phyloP scores from a whole-genome alignment of 2,113 vertebrate genomes.

The Amia ocellicauda region DNA sequence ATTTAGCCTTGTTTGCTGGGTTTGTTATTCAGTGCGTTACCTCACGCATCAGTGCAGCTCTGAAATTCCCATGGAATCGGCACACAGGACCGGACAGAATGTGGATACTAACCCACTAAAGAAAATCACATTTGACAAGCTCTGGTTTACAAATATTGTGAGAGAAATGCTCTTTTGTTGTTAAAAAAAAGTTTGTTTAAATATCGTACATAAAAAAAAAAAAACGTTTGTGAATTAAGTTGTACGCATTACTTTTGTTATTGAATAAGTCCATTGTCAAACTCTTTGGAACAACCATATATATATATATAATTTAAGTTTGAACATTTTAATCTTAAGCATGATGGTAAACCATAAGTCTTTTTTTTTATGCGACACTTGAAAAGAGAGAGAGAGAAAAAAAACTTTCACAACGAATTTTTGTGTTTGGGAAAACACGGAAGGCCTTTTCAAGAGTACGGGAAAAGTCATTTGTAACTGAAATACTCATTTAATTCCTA shows the following conservation, averaged over 20 bases:
- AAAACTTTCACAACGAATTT: conserved; percentile 38
- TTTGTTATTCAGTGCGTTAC: conserved; percentile 4
- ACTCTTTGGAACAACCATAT: no score
- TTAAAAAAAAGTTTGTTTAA: neutral
- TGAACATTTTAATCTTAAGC: no score
- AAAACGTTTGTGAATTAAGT: neutral
- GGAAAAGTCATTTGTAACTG: conserved; percentile 62
- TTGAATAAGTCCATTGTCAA: no score
- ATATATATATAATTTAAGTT: no score
- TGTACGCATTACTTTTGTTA: neutral
- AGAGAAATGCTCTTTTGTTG: neutral
- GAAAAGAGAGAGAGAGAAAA: no score
- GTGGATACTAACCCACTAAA: neutral
- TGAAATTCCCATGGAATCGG: conserved; percentile 9
- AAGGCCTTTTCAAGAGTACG: conserved; percentile 38
- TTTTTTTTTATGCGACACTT: no score
- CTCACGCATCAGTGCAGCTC: conserved; percentile 4
- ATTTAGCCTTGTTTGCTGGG: neutral
- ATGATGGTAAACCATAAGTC: no score
- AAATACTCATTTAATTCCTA: conserved; percentile 98
- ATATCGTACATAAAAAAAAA: neutral
- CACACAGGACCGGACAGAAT: no score
- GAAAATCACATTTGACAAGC: neutral
- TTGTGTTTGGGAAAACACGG: conserved; percentile 43
- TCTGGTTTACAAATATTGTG: neutral